Base-by-base conservation (phyloP, 2,797 vertebrate species). In the Acridotheres tristis region DNA sequence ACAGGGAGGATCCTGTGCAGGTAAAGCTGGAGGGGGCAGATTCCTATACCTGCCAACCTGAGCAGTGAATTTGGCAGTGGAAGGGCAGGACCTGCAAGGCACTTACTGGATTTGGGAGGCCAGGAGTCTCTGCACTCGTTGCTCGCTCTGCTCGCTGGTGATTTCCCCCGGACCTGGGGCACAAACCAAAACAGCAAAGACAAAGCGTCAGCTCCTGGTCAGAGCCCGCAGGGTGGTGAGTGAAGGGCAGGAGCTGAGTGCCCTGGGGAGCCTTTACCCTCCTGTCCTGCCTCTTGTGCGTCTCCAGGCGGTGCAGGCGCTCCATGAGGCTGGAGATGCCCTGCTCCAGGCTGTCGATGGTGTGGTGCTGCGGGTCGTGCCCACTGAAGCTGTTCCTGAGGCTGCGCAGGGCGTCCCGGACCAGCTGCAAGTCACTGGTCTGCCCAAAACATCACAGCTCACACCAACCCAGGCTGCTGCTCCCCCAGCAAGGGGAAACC, bases 341-440 rank as follows among this genome's bases (percentile, higher is more conserved):
- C 97, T 99, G 99, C 97, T 99, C 99, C 97, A 99, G 94, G 88
- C 99, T 99, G 98, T 99, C 99, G 36, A 99, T 98, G 19, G 99
- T 99, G 93, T 99, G 99, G 88, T 99, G 99, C 97, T 99, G 99
- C 1, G 99, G 99, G 86, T 99, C 99, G 0, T 99, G 99, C 38
- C 99, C 99, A 13, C 98, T 98, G 95, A 99, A 99, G 96, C 98
- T 99, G 96, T 99, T 99, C 94, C 99, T 98, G 92, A 99, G 97
- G 97, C 99, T 99, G 65, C 98, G 98, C 2, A 99, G 98, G 34
- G 99, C 98, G 11, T 99, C 99, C 19, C 98, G 97, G 3, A 99
- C 98, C 55, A 99, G 98, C 97, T 99, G 99, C 89, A 99, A 96
- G 97, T 99, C 99, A 15, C 98, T 99, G 14, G 98, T 97, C 98